Percentiles rank a stretch among this genome's conserved stretches.
These are phyloP conservation scores for Cyclophora albipunctata DNA, from an alignment of 2,888 invertebrate genomes.

Conservation along the genomic window DNA sequence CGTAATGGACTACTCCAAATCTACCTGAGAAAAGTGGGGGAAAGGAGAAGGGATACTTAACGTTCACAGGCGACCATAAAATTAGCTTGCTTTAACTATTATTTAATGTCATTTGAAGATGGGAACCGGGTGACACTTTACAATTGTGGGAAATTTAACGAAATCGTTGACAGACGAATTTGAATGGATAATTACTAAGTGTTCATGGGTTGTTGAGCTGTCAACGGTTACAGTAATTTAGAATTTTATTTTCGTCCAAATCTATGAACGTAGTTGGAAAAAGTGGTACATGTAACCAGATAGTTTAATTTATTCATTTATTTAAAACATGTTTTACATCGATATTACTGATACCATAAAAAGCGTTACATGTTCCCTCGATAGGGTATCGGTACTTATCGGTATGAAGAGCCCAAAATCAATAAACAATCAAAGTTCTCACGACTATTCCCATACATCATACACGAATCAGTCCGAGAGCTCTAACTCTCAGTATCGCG, in stretches of 20 bases:
- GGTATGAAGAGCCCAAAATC: conserved; percentile 33
- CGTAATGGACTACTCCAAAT: conserved; percentile 46
- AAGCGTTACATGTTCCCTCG: not conserved
- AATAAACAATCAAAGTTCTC: conserved; percentile 64
- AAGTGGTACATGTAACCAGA: not conserved
- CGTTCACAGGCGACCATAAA: conserved; percentile 43
- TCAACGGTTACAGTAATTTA: conserved; percentile 16
- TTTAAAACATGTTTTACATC: conserved; percentile 2
- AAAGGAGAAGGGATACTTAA: conserved; percentile 34
- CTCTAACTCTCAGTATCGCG: conserved; percentile 60
- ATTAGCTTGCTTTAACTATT: conserved; percentile 62
- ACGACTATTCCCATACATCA: conserved; percentile 53
- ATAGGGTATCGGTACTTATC: not conserved
- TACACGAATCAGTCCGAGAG: conserved; percentile 52
- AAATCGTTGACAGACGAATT: conserved; percentile 46
- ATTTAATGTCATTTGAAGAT: conserved; percentile 59
- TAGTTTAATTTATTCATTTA: conserved; percentile 1
- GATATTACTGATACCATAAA: too few relatives aligned
- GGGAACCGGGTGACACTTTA: conserved; percentile 49
- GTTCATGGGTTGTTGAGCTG: conserved; percentile 31
- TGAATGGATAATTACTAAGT: conserved; percentile 51
- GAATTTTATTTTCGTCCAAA: conserved; percentile 10
- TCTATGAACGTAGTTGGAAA: not conserved
- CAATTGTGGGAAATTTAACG: conserved; percentile 51
- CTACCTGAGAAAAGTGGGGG: conserved; percentile 23